Evolutionary conservation across 1,140 invertebrate genomes (phyloP), one percentile per base, ranked within the genome.

Genomic region (Macrobrachium nipponense): DNA sequence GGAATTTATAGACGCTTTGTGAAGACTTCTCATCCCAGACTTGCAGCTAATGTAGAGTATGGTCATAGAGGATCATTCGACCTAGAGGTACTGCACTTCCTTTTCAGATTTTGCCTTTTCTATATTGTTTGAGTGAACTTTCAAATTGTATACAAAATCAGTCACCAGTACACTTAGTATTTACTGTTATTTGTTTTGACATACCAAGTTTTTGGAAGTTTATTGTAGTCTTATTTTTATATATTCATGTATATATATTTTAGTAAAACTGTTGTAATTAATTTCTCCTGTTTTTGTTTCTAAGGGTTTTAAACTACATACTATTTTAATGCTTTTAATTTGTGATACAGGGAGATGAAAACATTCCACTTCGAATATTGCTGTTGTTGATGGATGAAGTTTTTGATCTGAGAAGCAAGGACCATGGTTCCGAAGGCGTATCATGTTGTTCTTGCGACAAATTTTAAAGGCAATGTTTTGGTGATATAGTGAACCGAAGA

Each of bases 351-450:
- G 87, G 83, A 15, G 89, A 95, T 89, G 96, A 97, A 89, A 97
- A 96, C 91, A 96, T 98, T 92, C 97, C 97, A 18, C 91, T 98
- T 77, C 93, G 96, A 89, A 96, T 98, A 88, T 94, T 98, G 91
- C 91, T 98, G 60, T 91, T 97, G 5, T 91, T 98, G 68, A 95
- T 98, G 93, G 96, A 98, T 90, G 97, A 98, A 93, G 95, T 98
- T 6, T 98, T 98, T 92, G 97, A 98, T 91, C 91, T 98, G 68
- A 95, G 96, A 91, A 94, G 94, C 66, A 93, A 96, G 89, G 97
- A 97, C 91, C 96, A 97, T 98, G 97, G 97, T 92, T 98, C 27
- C 91, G 97, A 73, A 92, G 96, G 80, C 92, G 95, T 80, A 95
- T 98, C 89, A 94, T 97, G 5, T 94, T 95, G 0, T 91, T 97